phyloP scores from a whole-genome alignment of 2,888 invertebrate genomes.

The Hoplodrina blanda region DNA sequence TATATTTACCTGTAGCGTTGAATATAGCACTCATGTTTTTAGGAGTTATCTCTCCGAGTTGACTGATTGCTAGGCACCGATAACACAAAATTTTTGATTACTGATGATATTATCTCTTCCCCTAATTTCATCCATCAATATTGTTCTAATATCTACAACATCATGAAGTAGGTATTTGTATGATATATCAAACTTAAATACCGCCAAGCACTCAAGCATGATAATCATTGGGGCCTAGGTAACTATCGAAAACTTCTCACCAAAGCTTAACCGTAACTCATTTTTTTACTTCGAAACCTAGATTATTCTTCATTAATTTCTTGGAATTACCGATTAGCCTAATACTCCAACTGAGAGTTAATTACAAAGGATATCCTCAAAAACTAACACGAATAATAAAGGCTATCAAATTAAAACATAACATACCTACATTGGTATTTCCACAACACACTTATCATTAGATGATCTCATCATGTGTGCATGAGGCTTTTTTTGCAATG shows the following conservation, averaged over 20 bases:
- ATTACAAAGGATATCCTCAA: constrained; percentile 21
- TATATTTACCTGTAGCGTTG: constrained; percentile 20
- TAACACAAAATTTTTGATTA: constrained; percentile 49
- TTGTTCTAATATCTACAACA: background rate
- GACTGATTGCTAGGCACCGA: constrained; percentile 57
- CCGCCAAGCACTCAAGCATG: background rate
- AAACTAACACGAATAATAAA: constrained; percentile 27
- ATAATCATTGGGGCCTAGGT: background rate
- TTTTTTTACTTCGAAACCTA: constrained; percentile 10
- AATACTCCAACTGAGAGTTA: background rate
- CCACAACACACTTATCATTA: constrained; percentile 44
- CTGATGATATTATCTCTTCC: constrained; percentile 38
- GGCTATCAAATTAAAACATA: constrained; percentile 16
- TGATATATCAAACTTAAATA: background rate
- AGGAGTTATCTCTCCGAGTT: constrained; percentile 55
- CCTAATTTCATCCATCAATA: constrained; percentile 25
- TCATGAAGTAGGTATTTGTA: constrained; percentile 7
- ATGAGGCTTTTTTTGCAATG: constrained; percentile 28
- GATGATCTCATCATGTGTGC: constrained; percentile 54
- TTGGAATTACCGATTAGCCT: constrained; percentile 10
- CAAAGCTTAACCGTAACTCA: background rate
- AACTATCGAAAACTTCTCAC: background rate
- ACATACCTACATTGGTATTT: constrained; percentile 17
- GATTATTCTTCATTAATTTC: background rate
- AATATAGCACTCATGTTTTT: constrained; percentile 27